These are phyloP conservation scores for Hippocampus mohnikei DNA, from an alignment of 2,113 vertebrate species.

Conservation along the genomic window DNA sequence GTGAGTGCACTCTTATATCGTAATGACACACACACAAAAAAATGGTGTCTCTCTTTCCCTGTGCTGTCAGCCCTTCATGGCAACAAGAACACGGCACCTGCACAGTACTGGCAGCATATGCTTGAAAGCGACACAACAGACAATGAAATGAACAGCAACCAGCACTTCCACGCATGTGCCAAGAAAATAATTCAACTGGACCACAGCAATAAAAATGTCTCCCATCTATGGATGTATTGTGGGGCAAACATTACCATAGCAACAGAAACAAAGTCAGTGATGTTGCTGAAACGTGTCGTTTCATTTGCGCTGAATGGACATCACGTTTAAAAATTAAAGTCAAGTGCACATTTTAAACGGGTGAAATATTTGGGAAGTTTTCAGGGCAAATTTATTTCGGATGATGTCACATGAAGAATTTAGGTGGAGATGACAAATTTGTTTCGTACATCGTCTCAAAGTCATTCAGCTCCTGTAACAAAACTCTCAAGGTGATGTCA, in stretches of 20 bases:
- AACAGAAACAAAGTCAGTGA: slow-evolving; percentile 40
- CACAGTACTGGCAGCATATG: background rate
- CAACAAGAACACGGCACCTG: background rate
- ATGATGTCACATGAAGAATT: no score
- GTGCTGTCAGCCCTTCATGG: background rate
- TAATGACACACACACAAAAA: no score
- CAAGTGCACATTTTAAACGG: no score
- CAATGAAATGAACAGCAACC: background rate
- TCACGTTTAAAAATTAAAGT: no score
- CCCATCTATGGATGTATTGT: slow-evolving; percentile 25
- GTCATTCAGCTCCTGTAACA: background rate
- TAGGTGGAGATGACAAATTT: slow-evolving; percentile 8
- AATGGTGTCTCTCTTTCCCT: background rate
- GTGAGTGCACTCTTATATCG: no score
- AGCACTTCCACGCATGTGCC: background rate
- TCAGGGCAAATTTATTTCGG: no score
- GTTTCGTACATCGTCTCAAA: background rate
- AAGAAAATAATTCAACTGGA: slow-evolving; percentile 19
- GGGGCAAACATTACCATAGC: slow-evolving; percentile 42
- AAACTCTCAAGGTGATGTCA: background rate
- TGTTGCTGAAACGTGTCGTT: slow-evolving; percentile 8
- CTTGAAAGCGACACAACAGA: background rate
- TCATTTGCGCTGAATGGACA: background rate
- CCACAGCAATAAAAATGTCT: slow-evolving; percentile 20
- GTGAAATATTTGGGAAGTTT: no score